Evolutionary conservation across 2,797 vertebrate species (phyloP), one percentile per base, ranked within the genome.

Genomic region (Xyrichtys novacula): DNA sequence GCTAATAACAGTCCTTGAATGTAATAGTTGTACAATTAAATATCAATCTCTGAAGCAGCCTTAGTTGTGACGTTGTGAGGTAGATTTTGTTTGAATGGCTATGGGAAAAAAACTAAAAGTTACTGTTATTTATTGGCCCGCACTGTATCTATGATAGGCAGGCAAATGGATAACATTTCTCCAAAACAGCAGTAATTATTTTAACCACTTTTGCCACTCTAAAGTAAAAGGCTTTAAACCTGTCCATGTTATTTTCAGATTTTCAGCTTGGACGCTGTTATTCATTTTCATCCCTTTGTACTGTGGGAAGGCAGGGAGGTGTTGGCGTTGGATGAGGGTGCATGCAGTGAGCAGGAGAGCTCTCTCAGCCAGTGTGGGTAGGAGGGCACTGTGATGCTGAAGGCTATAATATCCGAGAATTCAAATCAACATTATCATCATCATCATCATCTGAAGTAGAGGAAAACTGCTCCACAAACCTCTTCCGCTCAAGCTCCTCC

Each of bases 311-410:
- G 68, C 71, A 69, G 71, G 73, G 62, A 76, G 62, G 84, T 81
- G 82, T 82, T 78, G 82, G 87, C 71, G 86, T 74, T 80, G 74
- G 74, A 62, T 77, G 71, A 74, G 80, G 65, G 68, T 49, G 69
- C 83, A 36, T 2, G 73, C 23, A 46, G 29, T 17, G 74, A 66
- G 78, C 80, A 74, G 47, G 25, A 74, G 59, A 47, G 74, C 76
- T 38, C 68, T 76, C 83, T 76, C 83, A 78, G 73, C 61, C 78
- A 70, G 77, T 71, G 89, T 87, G 75, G 84, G 88, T 50, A 83
- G 80, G 68, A 84, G 77, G 50, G 55, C 63, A 65, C 52, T 20
- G 57, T 49, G 77, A 71, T 67, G 78, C 81, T 77, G 74, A 63
- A 69, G 76, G 72, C 74, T 81, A 61, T 55, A 70, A 81, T 44